Conservation (phyloP, 2,113 vertebrate genomes). For the Lethenteron reissneri region DNA sequence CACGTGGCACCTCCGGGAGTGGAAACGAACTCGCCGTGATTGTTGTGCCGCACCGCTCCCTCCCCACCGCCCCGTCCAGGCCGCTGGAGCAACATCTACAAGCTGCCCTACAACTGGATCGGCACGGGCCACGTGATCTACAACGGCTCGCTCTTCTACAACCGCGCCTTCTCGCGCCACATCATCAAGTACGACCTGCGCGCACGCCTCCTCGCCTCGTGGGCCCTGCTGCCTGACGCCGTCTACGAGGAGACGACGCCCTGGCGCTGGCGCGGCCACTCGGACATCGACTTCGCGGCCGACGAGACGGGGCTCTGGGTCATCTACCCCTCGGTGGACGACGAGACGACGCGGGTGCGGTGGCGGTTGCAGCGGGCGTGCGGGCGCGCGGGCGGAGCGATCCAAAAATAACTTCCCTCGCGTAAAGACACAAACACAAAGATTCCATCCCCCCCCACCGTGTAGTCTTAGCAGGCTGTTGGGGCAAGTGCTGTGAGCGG, state of each 20-base stretch:
- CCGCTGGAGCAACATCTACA: slow-evolving; percentile 80
- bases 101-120: slow-evolving; percentile 86
- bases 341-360: slow-evolving; percentile 20
- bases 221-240: slow-evolving; percentile 72
- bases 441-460: no score
- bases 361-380: neutral
- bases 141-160: slow-evolving; percentile 69
- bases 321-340: slow-evolving; percentile 67
- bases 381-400: no score
- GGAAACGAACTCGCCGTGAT: no score
- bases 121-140: slow-evolving; percentile 82
- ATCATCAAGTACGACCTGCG: slow-evolving; percentile 82
- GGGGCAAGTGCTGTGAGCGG: no score
- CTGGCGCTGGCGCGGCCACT: slow-evolving; percentile 61
- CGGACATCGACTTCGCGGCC: slow-evolving; percentile 59
- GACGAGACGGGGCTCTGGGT: slow-evolving; percentile 90
- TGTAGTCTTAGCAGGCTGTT: no score
- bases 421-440: no score
- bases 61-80: slow-evolving; percentile 22
- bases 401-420: no score
- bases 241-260: slow-evolving; percentile 49
- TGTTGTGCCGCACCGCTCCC: no score
- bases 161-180: slow-evolving; percentile 77
- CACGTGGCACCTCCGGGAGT: no score
- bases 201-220: slow-evolving; percentile 51